These are phyloP conservation scores for Orthosia incerta DNA, from an alignment of 2,888 invertebrate species.

Conservation along the genomic window DNA sequence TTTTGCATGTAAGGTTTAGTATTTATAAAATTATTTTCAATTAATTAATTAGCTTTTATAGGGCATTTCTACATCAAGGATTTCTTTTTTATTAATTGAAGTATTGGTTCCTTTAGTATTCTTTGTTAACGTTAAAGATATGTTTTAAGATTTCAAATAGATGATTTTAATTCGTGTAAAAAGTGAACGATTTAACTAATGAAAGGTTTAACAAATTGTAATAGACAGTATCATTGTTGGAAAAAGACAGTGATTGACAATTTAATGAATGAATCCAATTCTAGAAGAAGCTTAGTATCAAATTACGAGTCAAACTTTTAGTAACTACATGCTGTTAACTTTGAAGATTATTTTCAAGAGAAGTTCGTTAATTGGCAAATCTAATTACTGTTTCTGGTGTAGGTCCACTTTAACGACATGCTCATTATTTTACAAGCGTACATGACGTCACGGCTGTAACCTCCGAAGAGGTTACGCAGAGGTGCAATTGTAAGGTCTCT, in stretches of 20 bases:
- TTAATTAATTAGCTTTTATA: not conserved
- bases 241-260: constrained; percentile 48
- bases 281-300: constrained; percentile 58
- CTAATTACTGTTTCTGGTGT: constrained; percentile 13
- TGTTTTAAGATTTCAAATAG: not conserved
- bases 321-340: constrained; percentile 67
- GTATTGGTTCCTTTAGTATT: not conserved
- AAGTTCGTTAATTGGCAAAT: constrained; percentile 36
- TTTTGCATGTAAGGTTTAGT: constrained; percentile 15
- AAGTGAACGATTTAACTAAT: constrained; percentile 20
- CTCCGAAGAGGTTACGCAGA: not conserved
- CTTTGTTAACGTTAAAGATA: not conserved
- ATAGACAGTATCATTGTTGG: constrained; percentile 35
- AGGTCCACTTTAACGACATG: constrained; percentile 53
- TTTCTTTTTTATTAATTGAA: not conserved
- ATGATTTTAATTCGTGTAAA: not conserved
- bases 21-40: constrained; percentile 11
- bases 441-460: no score
- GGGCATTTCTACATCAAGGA: not conserved
- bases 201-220: constrained; percentile 34
- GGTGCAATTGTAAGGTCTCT: not conserved
- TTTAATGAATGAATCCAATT: constrained; percentile 56
- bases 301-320: constrained; percentile 41
- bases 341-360: constrained; percentile 8
- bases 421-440: not conserved